Evolutionary conservation across 2,113 vertebrate species (phyloP), one percentile per base, ranked within the genome.

Genomic region (Sinocyclocheilus grahami): DNA sequence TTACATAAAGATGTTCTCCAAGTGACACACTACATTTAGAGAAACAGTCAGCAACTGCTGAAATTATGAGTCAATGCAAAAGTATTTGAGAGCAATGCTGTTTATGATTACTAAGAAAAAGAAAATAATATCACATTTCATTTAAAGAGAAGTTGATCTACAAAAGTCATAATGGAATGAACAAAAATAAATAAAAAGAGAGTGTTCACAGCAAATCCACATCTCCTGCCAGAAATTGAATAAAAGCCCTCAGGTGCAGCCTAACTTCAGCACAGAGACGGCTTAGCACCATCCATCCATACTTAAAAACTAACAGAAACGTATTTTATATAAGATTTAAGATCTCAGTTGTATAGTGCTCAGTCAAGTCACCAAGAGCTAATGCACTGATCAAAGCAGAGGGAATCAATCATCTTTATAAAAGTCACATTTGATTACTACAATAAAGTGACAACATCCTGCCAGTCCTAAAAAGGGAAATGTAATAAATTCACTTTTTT

Each of bases 131-230:
- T 8, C 1, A 58, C 14, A 10, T 20, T 20, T 37, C 1, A 72
- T 37, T 37, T 20, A 37, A 69, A 8, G 33, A 22, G 65, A 8
- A 8, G 18, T 10, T 72, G 16, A 71, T 72, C 33, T 39, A 33
- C 6, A 27, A 24, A 65, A 65, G 27, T 65, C 63, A 27, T 27
- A 69, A 69, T 18, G 16, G 27, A 69, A 71, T 39, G 9, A 39
- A 22, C 18, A 72, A 72, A 37, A 33, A 67, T 33, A 0, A 67
- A 60, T 76, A 51, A 77, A 90, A 86, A 83, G 37, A 85, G 72
- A 90, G 58, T 30, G 14, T 60, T 55, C 60, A 86, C 81, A 87
- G 80, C 85, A 86, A 71, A 86, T 78, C 42, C 30, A 48, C 62
- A 80, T 72, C 33, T 72, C 69, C 55, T 37, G 65, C 18, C 80